phyloP scores from a whole-genome alignment of 2,113 vertebrate genomes.

The Pluvianellus socialis region DNA sequence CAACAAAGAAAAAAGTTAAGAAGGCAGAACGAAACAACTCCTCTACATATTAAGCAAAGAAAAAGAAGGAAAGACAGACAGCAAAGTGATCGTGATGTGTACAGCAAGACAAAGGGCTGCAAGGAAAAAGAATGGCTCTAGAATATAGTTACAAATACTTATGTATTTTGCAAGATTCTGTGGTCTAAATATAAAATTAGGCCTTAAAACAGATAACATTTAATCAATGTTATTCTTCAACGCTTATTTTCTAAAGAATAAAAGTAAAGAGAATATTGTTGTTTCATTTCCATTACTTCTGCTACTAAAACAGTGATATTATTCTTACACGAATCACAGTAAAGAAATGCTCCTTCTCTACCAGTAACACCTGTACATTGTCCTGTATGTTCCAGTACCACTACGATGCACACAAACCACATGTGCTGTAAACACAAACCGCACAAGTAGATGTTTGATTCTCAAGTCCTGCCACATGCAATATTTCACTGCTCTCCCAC shows the following conservation, averaged over 20 bases:
- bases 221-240: neutral
- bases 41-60: neutral
- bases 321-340: neutral
- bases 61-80: neutral
- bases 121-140: neutral
- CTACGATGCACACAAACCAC: neutral
- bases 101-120: neutral
- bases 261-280: neutral
- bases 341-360: neutral
- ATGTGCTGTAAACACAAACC: neutral
- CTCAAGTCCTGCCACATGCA: neutral
- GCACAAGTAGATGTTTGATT: neutral
- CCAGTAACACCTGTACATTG: neutral
- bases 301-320: neutral
- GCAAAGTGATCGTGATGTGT: neutral
- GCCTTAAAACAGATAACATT: neutral
- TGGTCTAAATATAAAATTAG: neutral
- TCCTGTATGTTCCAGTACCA: neutral
- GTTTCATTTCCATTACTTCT: neutral
- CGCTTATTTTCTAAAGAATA: neutral
- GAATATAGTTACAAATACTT: neutral
- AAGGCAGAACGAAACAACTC: neutral
- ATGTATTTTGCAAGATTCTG: neutral
- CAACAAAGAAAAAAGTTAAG: neutral
- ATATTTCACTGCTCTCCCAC: accelerated